phyloP scores from a whole-genome alignment of 2,888 invertebrate species.

The Sinodicranocentrus sp. region DNA sequence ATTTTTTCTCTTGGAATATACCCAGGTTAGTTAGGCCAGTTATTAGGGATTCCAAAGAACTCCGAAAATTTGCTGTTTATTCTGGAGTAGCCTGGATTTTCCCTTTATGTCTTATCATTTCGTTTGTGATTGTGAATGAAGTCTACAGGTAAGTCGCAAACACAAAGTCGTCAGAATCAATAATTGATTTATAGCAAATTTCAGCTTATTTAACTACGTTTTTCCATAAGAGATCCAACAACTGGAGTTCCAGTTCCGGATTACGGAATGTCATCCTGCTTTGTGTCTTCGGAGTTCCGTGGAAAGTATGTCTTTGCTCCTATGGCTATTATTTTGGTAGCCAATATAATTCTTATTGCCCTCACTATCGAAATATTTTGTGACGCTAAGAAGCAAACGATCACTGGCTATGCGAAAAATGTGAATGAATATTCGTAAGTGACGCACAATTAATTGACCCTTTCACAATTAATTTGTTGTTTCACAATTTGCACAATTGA shows the following conservation, averaged over 20 bases:
- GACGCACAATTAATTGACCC: too few relatives aligned
- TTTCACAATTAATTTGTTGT: too few relatives aligned
- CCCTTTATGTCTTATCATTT: not conserved
- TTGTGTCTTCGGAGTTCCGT: not conserved
- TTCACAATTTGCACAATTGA: not conserved
- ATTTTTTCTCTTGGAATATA: not conserved
- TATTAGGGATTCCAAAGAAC: not conserved
- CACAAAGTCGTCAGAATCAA: too few relatives aligned
- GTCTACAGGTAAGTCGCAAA: conserved; percentile 24
- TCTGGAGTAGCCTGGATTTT: not conserved
- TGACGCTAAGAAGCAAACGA: not conserved
- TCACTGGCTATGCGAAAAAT: not conserved
- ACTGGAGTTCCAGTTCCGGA: conserved; percentile 23
- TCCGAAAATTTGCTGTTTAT: not conserved
- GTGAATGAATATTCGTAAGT: not conserved
- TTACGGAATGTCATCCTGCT: not conserved
- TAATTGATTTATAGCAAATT: too few relatives aligned
- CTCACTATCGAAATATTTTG: conserved; percentile 11
- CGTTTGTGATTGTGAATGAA: conserved; percentile 10
- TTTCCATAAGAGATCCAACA: conserved; percentile 5
- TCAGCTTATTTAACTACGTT: not conserved
- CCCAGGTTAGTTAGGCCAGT: not conserved
- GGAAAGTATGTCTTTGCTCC: conserved; percentile 16
- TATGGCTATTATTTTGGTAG: not conserved
- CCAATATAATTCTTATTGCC: not conserved